Evolutionary conservation across 1,140 invertebrate species (phyloP).

Genomic region (Scaptomyza graminum): DNA sequence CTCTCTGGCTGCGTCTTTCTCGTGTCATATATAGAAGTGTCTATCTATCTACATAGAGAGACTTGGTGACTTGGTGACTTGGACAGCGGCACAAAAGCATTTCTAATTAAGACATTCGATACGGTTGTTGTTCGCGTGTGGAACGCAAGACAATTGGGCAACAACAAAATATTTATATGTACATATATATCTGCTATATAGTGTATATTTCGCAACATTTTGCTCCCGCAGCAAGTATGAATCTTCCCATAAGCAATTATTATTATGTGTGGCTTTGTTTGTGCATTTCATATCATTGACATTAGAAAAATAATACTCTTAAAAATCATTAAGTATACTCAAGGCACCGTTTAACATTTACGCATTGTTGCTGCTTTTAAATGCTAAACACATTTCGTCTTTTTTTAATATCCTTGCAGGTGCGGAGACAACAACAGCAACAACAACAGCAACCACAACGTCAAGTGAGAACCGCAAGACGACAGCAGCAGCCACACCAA

Average conservation of each 20-base stretch:
- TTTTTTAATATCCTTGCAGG: slow-evolving; percentile 48
- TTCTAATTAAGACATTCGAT: slow-evolving; percentile 83
- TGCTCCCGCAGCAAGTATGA: neutral
- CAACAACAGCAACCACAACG: slow-evolving; percentile 43
- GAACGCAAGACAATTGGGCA: slow-evolving; percentile 74
- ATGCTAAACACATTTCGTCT: slow-evolving; percentile 27
- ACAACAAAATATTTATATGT: slow-evolving; percentile 15
- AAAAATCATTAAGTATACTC: slow-evolving; percentile 59
- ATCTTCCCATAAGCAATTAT: slow-evolving; percentile 3
- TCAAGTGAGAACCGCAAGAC: slow-evolving; percentile 46
- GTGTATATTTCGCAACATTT: slow-evolving; percentile 14
- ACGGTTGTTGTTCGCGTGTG: slow-evolving; percentile 73
- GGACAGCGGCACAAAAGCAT: slow-evolving; percentile 41
- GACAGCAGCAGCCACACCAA: slow-evolving; percentile 5
- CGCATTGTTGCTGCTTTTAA: slow-evolving; percentile 14
- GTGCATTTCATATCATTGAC: neutral
- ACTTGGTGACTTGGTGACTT: slow-evolving; percentile 21
- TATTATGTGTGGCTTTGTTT: neutral
- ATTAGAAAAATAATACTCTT: slow-evolving; percentile 8
- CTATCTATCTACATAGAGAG: slow-evolving; percentile 21
- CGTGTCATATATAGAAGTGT: slow-evolving; percentile 39
- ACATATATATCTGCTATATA: neutral
- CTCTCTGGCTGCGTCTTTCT: neutral
- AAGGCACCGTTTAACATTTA: slow-evolving; percentile 60
- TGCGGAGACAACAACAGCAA: slow-evolving; percentile 54